phyloP scores from a whole-genome alignment of 2,888 invertebrate genomes.

The Amiota communis region DNA sequence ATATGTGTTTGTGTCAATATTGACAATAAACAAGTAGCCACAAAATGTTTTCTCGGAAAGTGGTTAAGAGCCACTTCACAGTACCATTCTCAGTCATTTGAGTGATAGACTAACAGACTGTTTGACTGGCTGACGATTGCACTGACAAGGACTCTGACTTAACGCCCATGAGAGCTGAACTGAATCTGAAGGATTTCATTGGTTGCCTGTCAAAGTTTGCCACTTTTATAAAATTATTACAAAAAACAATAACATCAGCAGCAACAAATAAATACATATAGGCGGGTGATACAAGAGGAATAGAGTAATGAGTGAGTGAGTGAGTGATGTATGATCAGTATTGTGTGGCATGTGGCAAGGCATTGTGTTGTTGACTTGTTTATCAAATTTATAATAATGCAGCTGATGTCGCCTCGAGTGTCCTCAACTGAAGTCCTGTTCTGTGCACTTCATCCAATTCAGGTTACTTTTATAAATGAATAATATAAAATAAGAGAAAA shows the following conservation, averaged over 20 bases:
- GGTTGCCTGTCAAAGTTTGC: conserved; percentile 9
- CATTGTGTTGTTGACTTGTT: conserved; percentile 55
- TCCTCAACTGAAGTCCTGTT: too few species aligned
- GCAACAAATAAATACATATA: neutral
- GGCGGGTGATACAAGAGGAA: neutral
- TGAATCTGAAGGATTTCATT: neutral
- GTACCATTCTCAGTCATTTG: neutral
- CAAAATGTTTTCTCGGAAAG: conserved; percentile 49
- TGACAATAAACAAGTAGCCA: conserved; percentile 66
- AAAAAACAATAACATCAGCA: neutral
- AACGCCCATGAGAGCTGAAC: conserved; percentile 21
- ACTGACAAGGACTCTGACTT: too few species aligned
- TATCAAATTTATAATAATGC: conserved; percentile 43
- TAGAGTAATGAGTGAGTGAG: neutral
- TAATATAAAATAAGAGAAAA: conserved; percentile 36
- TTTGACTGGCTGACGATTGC: neutral
- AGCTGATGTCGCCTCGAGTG: conserved; percentile 24
- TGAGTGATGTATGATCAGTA: neutral
- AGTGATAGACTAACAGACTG: neutral
- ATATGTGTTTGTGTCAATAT: conserved; percentile 53
- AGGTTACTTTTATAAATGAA: conserved; percentile 54
- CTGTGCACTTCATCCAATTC: neutral
- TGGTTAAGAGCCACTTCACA: conserved; percentile 39
- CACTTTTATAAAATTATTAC: too few species aligned
- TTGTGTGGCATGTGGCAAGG: neutral